Conservation (phyloP, 2,797 vertebrate species). For the Hyperoplus lanceolatus region DNA sequence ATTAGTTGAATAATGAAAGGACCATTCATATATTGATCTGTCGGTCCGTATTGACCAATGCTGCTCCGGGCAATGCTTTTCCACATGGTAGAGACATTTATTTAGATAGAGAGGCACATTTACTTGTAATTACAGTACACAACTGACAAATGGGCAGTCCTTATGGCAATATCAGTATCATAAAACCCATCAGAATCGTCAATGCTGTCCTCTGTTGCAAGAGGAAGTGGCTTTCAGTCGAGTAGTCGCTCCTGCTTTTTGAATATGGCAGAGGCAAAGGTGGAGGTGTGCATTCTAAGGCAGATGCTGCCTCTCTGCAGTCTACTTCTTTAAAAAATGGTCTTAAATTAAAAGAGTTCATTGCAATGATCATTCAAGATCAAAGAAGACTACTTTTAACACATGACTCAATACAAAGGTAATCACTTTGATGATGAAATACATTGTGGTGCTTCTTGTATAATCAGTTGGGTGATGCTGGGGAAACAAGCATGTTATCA, state of each 20-base stretch:
- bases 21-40: conserved; percentile 84
- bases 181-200: conserved; percentile 37
- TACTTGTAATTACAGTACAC: conserved; percentile 66
- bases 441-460: neutral
- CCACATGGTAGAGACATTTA: conserved; percentile 70
- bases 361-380: neutral
- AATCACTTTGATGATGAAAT: conserved; percentile 12
- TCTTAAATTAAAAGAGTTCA: neutral
- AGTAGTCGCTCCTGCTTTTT: neutral
- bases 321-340: neutral
- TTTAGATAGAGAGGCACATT: conserved; percentile 72
- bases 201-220: conserved; percentile 16
- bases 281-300: neutral
- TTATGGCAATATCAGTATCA: conserved; percentile 50
- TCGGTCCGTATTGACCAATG: conserved; percentile 77
- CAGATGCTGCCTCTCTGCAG: neutral
- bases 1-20: conserved; percentile 82
- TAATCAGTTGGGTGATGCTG: neutral
- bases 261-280: neutral
- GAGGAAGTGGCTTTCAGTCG: conserved; percentile 2
- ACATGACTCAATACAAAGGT: neutral
- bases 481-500: conserved; percentile 8
- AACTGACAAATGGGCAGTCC: conserved; percentile 50
- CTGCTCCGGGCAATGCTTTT: conserved; percentile 70
- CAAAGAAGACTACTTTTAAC: neutral